Base-by-base conservation (phyloP, 2,797 vertebrate genomes). In the Serranus cabrilla region DNA sequence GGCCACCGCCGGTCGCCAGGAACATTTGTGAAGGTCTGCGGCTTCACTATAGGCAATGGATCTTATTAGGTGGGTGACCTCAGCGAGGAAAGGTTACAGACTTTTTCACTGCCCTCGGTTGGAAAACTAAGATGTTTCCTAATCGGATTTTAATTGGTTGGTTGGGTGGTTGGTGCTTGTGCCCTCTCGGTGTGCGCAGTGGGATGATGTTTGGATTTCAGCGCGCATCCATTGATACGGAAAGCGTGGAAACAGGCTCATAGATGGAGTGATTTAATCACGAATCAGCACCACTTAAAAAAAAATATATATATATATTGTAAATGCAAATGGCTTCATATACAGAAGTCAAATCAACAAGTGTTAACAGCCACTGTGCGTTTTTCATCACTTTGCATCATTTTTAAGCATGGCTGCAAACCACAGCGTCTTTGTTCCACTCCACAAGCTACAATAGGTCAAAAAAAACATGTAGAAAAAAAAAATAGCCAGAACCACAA, bases 11-110 rank as follows among this genome's bases (percentile, higher is more conserved):
- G 89, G 94, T 94, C 96, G 93, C 94, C 94, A 94, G 93, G 90
- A 96, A 89, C 92, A 95, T 96, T 96, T 95, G 96, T 96, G 95
- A 94, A 95, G 96, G 94, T 94, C 95, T 95, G 91, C 82, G 89
- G 95, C 95, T 95, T 94, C 93, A 84, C 93, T 94, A 34, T 93
- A 81, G 92, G 93, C 92, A 80, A 97, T 96, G 96, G 97, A 97
- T 98, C 95, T 97, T 94, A 97, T 97, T 96, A 96, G 93, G 90
- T 87, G 91, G 87, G 58, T 95, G 94, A 94, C 94, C 93, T 74
- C 80, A 40, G 84, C 75, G 77, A 81, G 79, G 84, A 94, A 87
- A 94, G 86, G 92, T 92, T 91, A 91, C 87, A 74, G 89, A 89
- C 89, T 91, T 93, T 89, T 94, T 95, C 86, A 91, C 91, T 92